Base-by-base conservation (phyloP, 2,797 vertebrate species). In the Enteromius argenteus region DNA sequence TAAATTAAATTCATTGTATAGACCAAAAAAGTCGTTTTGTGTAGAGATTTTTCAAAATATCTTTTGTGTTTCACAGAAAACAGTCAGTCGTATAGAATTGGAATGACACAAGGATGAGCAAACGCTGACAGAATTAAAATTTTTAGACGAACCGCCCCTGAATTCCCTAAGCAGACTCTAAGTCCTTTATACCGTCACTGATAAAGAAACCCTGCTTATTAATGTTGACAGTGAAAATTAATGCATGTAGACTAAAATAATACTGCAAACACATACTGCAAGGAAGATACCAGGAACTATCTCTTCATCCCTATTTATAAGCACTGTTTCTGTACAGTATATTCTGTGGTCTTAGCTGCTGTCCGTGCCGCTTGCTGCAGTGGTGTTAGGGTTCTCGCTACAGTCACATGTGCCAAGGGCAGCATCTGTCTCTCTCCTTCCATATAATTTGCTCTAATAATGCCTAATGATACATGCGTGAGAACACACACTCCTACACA, bases 381-480 rank as follows among this genome's bases (percentile, higher is more conserved):
- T 67, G 74, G 4, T 83, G 58, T 35, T 5, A 67, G 72, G 46
- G 72, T 74, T 83, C 72, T 49, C 27, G n/a, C 58, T 53, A 81
- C 85, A 72, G 77, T 78, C 44, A 27, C 8, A 90, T 78, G 87
- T 90, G 91, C 90, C 91, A 91, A 82, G 86, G 87, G 86, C 90
- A 92, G 89, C 93, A 94, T 93, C 92, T 92, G 93, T 92, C 80
- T 74, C 71, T 91, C 81, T 90, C 85, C 86, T 87, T 88, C 90
- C 90, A 85, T 93, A 88, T 95, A 94, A 95, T 95, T 94, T 92
- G 89, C 90, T 62, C 89, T 94, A 94, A 94, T 93, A 92, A 92
- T 17, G 88, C 87, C 90, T 93, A 93, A 93, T 94, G 91, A 94
- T 92, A 92, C 90, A 87, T 75, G 86, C 80, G 84, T 91, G 89